phyloP scores from a whole-genome alignment of 2,113 vertebrate species.

The Symphodus melops region DNA sequence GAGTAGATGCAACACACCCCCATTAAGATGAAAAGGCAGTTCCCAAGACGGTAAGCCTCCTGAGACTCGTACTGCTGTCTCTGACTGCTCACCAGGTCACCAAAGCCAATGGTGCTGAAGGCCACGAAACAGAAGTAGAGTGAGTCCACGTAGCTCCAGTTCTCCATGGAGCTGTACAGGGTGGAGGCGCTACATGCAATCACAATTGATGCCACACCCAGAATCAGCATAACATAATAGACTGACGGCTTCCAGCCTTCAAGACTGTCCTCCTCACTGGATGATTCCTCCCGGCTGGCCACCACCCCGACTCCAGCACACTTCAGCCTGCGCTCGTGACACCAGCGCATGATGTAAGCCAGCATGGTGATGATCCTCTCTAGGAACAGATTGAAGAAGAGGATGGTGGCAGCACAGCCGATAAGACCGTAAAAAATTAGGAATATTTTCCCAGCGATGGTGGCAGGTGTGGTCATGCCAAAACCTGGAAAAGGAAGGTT shows the following conservation, averaged over 20 bases:
- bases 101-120: constrained; percentile 87
- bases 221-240: constrained; percentile 85
- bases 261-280: constrained; percentile 78
- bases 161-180: constrained; percentile 83
- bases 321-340: constrained; percentile 78
- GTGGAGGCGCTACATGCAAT: constrained; percentile 84
- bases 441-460: constrained; percentile 84
- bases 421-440: constrained; percentile 86
- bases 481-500: constrained; percentile 73
- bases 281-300: constrained; percentile 61
- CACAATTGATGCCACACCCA: constrained; percentile 80
- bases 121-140: constrained; percentile 87
- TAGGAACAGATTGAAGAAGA: constrained; percentile 87
- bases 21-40: constrained; percentile 85
- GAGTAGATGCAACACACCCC: constrained; percentile 87
- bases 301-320: constrained; percentile 62
- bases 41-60: constrained; percentile 81
- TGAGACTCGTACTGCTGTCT: constrained; percentile 79
- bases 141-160: constrained; percentile 85
- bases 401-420: constrained; percentile 84
- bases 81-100: constrained; percentile 86
- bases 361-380: constrained; percentile 87
- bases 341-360: constrained; percentile 86
- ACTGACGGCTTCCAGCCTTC: constrained; percentile 86
- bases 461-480: constrained; percentile 86